Conservation (phyloP, 2,113 vertebrate genomes). For the Charina bottae region DNA sequence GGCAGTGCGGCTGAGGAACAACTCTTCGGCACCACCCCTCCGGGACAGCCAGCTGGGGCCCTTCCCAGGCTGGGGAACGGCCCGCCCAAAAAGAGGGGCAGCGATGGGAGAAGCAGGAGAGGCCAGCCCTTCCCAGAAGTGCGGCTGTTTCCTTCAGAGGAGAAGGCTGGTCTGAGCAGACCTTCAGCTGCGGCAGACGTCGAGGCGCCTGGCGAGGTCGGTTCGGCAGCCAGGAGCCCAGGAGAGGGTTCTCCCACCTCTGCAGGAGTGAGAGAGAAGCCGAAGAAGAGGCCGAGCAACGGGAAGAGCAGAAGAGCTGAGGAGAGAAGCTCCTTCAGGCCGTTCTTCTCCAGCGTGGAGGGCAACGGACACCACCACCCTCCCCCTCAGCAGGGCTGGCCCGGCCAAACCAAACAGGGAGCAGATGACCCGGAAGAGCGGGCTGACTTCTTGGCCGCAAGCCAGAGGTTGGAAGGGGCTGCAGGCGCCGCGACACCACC, state of each 20-base stretch:
- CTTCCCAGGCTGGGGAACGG: conserved; percentile 21
- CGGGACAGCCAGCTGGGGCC: conserved; percentile 27
- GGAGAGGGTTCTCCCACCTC: not conserved
- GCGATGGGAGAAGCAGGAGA: conserved; percentile 62
- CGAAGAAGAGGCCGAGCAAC: conserved; percentile 55
- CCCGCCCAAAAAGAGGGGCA: conserved; percentile 53
- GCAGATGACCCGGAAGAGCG: not conserved
- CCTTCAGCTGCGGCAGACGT: conserved; percentile 1
- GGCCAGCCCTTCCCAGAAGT: conserved; percentile 37
- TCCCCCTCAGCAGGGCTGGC: accelerated
- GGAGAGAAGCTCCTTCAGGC: conserved; percentile 43
- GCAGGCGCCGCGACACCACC: accelerated
- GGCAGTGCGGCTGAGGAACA: conserved; percentile 18
- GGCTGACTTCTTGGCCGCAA: not conserved
- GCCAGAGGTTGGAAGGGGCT: accelerated
- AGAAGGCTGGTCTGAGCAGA: conserved; percentile 24
- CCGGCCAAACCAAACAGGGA: accelerated
- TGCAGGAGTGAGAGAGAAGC: conserved; percentile 37
- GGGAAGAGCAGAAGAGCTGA: conserved; percentile 60
- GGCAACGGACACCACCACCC: accelerated
- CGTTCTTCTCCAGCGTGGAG: not conserved
- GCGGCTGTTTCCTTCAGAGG: conserved; percentile 26
- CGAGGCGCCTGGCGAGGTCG: not conserved
- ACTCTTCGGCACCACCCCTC: accelerated
- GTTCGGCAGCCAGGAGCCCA: not conserved